These are phyloP conservation scores for Hyposmocoma kahamanoa DNA, from an alignment of 1,140 invertebrate genomes.

Conservation along the genomic window DNA sequence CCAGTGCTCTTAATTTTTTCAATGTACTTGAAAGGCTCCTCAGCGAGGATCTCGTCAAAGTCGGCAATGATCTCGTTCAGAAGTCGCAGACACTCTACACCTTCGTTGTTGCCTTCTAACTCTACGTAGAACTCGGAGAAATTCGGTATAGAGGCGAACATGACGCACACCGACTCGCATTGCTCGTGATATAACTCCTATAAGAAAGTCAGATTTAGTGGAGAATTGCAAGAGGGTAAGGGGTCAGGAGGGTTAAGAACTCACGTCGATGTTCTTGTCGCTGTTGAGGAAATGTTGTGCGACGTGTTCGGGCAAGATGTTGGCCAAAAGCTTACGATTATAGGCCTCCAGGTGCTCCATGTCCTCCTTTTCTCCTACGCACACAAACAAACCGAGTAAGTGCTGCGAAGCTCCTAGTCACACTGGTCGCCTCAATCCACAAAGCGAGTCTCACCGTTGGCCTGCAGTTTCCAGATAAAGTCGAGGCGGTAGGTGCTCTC, in stretches of 20 bases:
- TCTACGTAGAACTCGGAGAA: slow-evolving; percentile 98
- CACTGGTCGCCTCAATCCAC: background rate
- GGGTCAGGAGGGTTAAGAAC: slow-evolving; percentile 43
- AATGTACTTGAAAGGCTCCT: slow-evolving; percentile 90
- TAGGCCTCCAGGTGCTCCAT: slow-evolving; percentile 96
- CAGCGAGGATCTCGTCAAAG: slow-evolving; percentile 93
- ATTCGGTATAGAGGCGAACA: slow-evolving; percentile 97
- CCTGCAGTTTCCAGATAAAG: slow-evolving; percentile 96
- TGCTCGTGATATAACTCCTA: slow-evolving; percentile 97
- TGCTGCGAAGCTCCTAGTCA: background rate
- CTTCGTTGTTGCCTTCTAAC: slow-evolving; percentile 94
- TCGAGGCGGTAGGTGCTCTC: slow-evolving; percentile 91
- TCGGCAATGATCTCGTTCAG: slow-evolving; percentile 98
- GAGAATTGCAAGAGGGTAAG: background rate
- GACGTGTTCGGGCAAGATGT: slow-evolving; percentile 95
- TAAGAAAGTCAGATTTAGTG: slow-evolving; percentile 40
- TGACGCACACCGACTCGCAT: slow-evolving; percentile 94
- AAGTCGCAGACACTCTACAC: slow-evolving; percentile 93
- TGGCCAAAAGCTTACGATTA: slow-evolving; percentile 93
- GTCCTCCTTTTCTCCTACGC: slow-evolving; percentile 92
- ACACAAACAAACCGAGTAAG: background rate
- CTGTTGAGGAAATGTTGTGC: slow-evolving; percentile 93
- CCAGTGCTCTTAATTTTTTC: slow-evolving; percentile 99
- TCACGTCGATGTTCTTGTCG: slow-evolving; percentile 86
- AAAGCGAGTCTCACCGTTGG: slow-evolving; percentile 76